Percentiles rank a stretch among this genome's conserved stretches.
Evolutionary conservation across 2,888 invertebrate species (phyloP).

Genomic region (Celastrina argiolus): DNA sequence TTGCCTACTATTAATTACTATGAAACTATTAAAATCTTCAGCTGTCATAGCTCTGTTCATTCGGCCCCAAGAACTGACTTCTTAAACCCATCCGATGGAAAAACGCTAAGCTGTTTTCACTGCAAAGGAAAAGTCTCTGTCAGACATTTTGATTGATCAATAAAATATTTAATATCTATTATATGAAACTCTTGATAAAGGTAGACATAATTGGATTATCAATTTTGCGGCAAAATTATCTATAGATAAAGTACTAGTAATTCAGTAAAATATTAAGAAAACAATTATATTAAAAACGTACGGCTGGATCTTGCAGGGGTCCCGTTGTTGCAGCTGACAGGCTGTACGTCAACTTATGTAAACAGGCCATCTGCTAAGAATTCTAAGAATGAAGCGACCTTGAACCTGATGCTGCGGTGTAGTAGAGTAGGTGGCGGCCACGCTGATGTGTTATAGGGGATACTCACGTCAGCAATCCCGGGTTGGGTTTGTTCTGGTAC

Average conservation of each 20-base stretch:
- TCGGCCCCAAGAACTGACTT: constrained; percentile 42
- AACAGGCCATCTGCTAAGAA: too few relatives aligned
- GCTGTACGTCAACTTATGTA: too few relatives aligned
- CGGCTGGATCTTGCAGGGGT: too few relatives aligned
- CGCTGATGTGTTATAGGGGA: too few relatives aligned
- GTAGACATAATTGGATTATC: background rate
- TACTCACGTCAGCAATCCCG: too few relatives aligned
- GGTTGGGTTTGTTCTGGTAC: too few relatives aligned
- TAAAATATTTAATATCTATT: background rate
- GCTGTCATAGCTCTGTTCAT: constrained; percentile 44
- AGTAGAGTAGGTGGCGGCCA: too few relatives aligned
- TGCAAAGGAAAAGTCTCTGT: constrained; percentile 35
- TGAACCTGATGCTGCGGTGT: too few relatives aligned
- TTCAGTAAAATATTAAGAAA: too few relatives aligned
- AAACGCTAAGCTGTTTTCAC: constrained; percentile 43
- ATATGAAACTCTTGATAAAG: background rate
- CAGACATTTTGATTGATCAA: background rate
- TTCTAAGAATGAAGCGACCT: too few relatives aligned
- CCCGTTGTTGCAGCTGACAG: too few relatives aligned
- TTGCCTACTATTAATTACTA: constrained; percentile 22
- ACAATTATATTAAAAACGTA: too few relatives aligned
- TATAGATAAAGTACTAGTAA: background rate
- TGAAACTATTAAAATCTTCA: constrained; percentile 36
- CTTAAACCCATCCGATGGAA: constrained; percentile 45
- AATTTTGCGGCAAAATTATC: background rate